These are phyloP conservation scores for Borostomias antarcticus DNA, from an alignment of 2,797 vertebrate genomes.

Conservation along the genomic window DNA sequence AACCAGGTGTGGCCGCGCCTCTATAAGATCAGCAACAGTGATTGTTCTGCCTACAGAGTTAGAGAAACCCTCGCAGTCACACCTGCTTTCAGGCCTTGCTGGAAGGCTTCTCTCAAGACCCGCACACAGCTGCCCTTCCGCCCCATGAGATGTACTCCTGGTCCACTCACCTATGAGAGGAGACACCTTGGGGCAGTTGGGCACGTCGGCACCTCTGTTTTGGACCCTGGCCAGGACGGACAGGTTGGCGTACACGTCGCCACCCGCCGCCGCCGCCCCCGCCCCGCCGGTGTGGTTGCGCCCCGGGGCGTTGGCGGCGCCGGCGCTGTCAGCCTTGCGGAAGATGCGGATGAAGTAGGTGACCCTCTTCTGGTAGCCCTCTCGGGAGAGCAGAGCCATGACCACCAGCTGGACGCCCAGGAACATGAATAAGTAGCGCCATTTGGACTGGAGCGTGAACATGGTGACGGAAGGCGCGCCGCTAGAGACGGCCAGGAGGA, in stretches of 20 bases:
- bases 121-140: too few species aligned
- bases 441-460: constrained; percentile 74
- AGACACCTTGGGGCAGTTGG: constrained; percentile 77
- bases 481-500: constrained; percentile 5
- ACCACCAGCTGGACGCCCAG: constrained; percentile 82
- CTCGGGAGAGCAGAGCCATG: constrained; percentile 79
- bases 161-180: constrained; percentile 74
- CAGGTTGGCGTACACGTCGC: constrained; percentile 79
- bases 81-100: too few species aligned
- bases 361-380: constrained; percentile 77
- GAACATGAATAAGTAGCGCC: constrained; percentile 79
- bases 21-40: too few species aligned
- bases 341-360: constrained; percentile 80
- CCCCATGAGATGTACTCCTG: neutral
- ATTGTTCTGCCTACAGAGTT: too few species aligned
- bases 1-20: too few species aligned
- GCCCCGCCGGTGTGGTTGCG: constrained; percentile 60
- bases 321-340: constrained; percentile 58
- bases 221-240: constrained; percentile 58
- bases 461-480: constrained; percentile 46
- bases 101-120: too few species aligned
- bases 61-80: too few species aligned
- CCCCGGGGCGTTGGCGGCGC: neutral
- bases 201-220: constrained; percentile 61
- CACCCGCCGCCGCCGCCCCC: neutral